Evolutionary conservation across 1,140 invertebrate species (phyloP).

Genomic region (Lithobius niger): DNA sequence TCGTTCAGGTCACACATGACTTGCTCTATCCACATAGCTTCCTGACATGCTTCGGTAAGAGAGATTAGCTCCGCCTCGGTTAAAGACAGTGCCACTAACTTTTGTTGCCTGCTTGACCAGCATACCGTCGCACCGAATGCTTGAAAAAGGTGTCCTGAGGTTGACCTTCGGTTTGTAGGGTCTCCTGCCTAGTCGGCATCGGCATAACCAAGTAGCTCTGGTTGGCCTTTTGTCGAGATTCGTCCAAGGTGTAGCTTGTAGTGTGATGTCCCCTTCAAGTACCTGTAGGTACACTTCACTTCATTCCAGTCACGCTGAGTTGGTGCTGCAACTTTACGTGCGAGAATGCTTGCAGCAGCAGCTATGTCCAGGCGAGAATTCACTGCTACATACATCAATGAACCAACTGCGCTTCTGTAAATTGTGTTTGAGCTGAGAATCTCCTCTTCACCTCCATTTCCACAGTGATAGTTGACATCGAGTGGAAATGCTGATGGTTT

Average conservation of each 20-base stretch:
- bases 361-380: background rate
- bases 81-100: constrained; percentile 22
- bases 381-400: background rate
- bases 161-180: constrained; percentile 22
- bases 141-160: constrained; percentile 29
- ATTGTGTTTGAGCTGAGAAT: too few species aligned
- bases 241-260: too few species aligned
- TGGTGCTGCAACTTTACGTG: background rate
- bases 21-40: constrained; percentile 21
- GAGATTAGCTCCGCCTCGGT: constrained; percentile 30
- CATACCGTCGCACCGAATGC: constrained; percentile 20
- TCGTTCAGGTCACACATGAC: background rate
- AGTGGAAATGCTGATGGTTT: too few species aligned
- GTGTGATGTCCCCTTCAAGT: background rate
- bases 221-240: too few species aligned
- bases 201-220: background rate
- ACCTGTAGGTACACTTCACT: background rate
- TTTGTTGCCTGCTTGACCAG: constrained; percentile 25
- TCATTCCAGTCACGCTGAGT: background rate
- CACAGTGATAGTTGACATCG: too few species aligned
- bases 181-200: background rate
- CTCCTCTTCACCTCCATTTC: too few species aligned
- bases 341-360: background rate
- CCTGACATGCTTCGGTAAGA: constrained; percentile 27
- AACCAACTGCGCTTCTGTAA: background rate